Base-by-base conservation (phyloP, 2,888 invertebrate genomes). In the Eumacrocentrus americanus region DNA sequence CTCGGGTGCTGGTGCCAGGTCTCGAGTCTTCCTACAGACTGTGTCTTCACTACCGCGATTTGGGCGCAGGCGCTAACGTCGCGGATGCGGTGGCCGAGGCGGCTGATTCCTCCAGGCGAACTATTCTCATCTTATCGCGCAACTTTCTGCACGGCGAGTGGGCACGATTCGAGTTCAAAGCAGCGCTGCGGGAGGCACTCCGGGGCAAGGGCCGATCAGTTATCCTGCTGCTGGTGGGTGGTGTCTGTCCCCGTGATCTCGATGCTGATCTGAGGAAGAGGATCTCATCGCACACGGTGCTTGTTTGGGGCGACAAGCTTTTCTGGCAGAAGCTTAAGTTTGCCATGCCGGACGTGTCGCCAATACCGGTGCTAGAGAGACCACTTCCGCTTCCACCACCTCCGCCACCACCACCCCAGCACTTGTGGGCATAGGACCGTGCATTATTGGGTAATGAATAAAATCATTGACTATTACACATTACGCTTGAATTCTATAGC, bases 321-420 rank as follows among this genome's bases (percentile, higher is more conserved):
- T 98, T 98, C 84, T 98, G 98, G 98, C 94, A 95, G 79, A 96
- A 97, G 83, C 84, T 98, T 66, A 89, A 92, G 77, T 93, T 93
- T 77, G 92, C 94, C 57, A 89, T 96, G 88, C 95, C 95, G 61
- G 92, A 92, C 81, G 75, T 79, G 37, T 75, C 77, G 55, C 76
- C 77, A 20, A 69, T 79, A 61, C 78, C 78, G 44, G 76, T 78
- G 29, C 68, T 79, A 44, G 80, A 80, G 64, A 72, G 78, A 71
- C 77, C 79, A 18, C 70, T 77, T 60, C 78, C 78, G 16, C 64
- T 72, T 71, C 77, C 73, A 75, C 66, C 70, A 60, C 72, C 71
- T 55, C 86, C 85, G 73, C 81, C 88, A 82, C 83, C 85, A 72
- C 83, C 85, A 76, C 86, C 87, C 76, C 89, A 89, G 83, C 89